These are phyloP conservation scores for Ceratina calcarata DNA, from an alignment of 1,140 invertebrate genomes.

Conservation along the genomic window DNA sequence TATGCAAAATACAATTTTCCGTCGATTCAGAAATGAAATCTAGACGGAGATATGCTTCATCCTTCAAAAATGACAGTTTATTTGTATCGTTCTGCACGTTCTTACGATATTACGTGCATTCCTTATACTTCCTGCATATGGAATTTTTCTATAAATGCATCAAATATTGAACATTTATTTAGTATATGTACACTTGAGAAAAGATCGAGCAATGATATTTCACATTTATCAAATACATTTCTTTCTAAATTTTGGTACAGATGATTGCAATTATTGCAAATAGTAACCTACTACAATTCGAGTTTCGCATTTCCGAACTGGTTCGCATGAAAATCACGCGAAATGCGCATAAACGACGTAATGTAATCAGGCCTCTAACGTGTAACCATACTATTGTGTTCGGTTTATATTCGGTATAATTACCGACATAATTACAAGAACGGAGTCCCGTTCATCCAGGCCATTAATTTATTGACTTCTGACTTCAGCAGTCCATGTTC, in stretches of 20 bases:
- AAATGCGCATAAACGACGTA: neutral
- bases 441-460: neutral
- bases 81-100: too few relatives aligned
- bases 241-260: neutral
- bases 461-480: constrained; percentile 13
- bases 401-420: constrained; percentile 30
- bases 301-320: neutral
- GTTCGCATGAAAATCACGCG: neutral
- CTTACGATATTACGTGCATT: too few relatives aligned
- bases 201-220: neutral
- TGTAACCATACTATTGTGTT: constrained; percentile 3
- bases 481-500: neutral
- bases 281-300: neutral
- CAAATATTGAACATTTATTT: too few relatives aligned
- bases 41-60: too few relatives aligned
- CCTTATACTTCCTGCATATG: neutral
- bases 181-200: too few relatives aligned
- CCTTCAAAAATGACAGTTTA: too few relatives aligned
- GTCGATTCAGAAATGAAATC: too few relatives aligned
- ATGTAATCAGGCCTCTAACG: constrained; percentile 31
- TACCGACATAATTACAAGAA: constrained; percentile 23
- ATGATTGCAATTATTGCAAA: neutral
- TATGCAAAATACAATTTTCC: too few relatives aligned
- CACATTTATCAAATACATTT: neutral
- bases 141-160: neutral